phyloP scores from a whole-genome alignment of 2,113 vertebrate species.

The Tetrao urogallus region DNA sequence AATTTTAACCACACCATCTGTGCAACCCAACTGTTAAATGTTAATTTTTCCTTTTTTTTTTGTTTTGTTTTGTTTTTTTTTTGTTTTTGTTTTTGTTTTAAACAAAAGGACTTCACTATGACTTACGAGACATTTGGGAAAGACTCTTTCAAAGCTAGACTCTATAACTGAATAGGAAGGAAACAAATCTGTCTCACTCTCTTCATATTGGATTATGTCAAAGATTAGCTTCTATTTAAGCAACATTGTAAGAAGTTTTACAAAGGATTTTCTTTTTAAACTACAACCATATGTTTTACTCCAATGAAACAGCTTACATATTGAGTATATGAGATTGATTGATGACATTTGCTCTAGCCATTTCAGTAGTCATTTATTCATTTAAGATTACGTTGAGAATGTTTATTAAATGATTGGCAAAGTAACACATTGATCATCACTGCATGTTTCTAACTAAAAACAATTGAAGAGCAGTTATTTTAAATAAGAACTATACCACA shows the following conservation, averaged over 20 bases:
- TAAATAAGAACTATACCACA: background rate
- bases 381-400: conserved; percentile 46
- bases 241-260: conserved; percentile 31
- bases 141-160: conserved; percentile 12
- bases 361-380: conserved; percentile 70
- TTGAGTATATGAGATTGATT: conserved; percentile 61
- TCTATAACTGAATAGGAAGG: conserved; percentile 36
- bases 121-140: background rate
- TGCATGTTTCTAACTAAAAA: conserved; percentile 19
- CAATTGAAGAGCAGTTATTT: background rate
- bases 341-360: conserved; percentile 68
- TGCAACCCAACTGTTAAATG: background rate
- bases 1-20: background rate
- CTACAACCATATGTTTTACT: conserved; percentile 74
- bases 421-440: conserved; percentile 42
- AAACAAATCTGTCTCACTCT: conserved; percentile 71
- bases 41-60: background rate
- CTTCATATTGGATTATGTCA: conserved; percentile 75
- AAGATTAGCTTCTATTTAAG: conserved; percentile 71
- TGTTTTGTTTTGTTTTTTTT: background rate
- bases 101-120: background rate
- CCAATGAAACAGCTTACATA: conserved; percentile 56
- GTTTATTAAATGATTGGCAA: conserved; percentile 65
- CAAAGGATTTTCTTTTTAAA: conserved; percentile 74
- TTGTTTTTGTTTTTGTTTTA: background rate